Evolutionary conservation across 1,140 invertebrate species (phyloP).

Genomic region (Whitmania pigra): DNA sequence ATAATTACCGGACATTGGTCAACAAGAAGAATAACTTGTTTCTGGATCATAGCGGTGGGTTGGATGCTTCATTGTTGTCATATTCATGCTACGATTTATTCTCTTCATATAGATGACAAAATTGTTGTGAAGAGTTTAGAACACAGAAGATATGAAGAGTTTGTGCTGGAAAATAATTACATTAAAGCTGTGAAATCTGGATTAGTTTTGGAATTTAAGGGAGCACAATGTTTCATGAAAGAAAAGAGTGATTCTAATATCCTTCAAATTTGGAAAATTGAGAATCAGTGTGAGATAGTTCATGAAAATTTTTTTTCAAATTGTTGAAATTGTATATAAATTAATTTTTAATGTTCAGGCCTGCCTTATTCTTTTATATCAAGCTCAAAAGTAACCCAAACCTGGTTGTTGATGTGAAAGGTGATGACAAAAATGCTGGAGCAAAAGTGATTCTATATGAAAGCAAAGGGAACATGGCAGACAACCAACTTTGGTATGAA

Average conservation of each 20-base stretch:
- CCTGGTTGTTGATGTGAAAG: conserved; percentile 9
- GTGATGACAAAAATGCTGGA: conserved; percentile 12
- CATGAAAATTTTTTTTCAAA: not conserved
- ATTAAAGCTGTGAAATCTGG: too few relatives aligned
- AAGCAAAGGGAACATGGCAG: conserved; percentile 13
- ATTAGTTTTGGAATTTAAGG: too few relatives aligned
- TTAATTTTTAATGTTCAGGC: conserved; percentile 12
- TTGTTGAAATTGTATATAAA: not conserved
- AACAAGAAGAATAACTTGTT: not conserved
- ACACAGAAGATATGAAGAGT: too few relatives aligned
- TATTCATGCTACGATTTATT: not conserved
- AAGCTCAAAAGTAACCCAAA: conserved; percentile 10
- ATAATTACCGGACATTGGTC: not conserved
- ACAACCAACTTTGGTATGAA: conserved; percentile 21
- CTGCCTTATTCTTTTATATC: conserved; percentile 17
- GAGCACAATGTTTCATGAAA: too few relatives aligned
- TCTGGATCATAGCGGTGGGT: not conserved
- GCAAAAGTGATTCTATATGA: conserved; percentile 3
- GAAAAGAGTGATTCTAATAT: too few relatives aligned
- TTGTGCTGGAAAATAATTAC: too few relatives aligned
- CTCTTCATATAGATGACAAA: not conserved
- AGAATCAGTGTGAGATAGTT: not conserved
- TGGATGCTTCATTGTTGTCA: not conserved
- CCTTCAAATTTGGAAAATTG: too few relatives aligned
- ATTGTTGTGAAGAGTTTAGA: too few relatives aligned